Base-by-base conservation (phyloP, 2,888 invertebrate species). In the Cosmia trapezina region DNA sequence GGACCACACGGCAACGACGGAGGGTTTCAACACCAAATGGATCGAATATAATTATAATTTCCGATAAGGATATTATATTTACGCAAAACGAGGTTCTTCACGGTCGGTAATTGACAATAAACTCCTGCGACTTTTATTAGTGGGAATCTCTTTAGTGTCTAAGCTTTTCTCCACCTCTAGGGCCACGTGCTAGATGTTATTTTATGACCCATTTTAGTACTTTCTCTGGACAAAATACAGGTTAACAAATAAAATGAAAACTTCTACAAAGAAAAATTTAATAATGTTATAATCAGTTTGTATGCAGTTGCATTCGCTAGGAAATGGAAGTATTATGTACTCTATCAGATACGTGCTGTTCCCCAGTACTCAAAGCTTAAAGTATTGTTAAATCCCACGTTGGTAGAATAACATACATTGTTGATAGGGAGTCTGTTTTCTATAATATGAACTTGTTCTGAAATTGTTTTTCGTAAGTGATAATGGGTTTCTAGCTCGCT, bases 281-380 rank as follows among this genome's bases (percentile, higher is more conserved):
- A 28, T 17, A 43, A 63, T 5, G 8, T 28, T 28, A 7, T 28
- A 19, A 54, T 19, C 54, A 22, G 12, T 49, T 41, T 49, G 45
- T 53, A 28, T 43, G 17, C 49, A n/a, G n/a, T n/a, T n/a, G n/a
- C n/a, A n/a, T n/a, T n/a, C n/a, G n/a, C 33, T 17, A 43, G 33
- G 5, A 14, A 61, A 54, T 53, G 8, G 5, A 61, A 43, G n/a
- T 49, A 47, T 37, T 61, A 56, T 56, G 56, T 43, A 9, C 11
- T 43, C 33, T 12, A 49, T 43, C 28, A 33, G 0, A 60, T 37
- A 77, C 75, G 60, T 75, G 75, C 33, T 49, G 4, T 77, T 69
- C 33, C 1, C 12, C n/a, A 37, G 60, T 12, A 8, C 11, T 53
- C 2, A 8, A 66, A 67, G 67, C 67, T 74, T 76, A 59, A 33